Evolutionary conservation across 2,113 vertebrate genomes (phyloP).

Genomic region (Paradisaea rubra): DNA sequence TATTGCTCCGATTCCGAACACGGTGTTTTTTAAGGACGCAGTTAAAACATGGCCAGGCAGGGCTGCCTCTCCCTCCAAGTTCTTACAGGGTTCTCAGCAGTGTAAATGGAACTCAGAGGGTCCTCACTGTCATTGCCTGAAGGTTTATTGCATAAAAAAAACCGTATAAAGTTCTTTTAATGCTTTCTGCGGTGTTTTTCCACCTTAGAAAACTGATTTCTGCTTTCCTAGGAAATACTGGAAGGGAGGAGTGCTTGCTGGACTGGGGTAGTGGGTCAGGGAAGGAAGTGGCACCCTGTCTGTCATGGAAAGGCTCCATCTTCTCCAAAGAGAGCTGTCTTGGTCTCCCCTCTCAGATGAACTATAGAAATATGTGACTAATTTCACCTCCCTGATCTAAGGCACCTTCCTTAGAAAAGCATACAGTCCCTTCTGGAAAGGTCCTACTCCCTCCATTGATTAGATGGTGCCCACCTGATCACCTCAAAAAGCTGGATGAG

Average conservation of each 20-base stretch:
- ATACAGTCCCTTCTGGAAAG: neutral
- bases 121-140: neutral
- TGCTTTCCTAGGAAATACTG: neutral
- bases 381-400: neutral
- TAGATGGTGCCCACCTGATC: neutral
- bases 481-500: neutral
- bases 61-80: neutral
- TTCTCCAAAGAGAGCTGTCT: neutral
- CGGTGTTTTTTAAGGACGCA: neutral
- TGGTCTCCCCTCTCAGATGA: neutral
- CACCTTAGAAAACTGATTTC: neutral
- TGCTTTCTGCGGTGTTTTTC: neutral
- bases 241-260: neutral
- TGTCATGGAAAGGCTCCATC: neutral
- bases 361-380: neutral
- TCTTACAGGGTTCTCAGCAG: neutral
- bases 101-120: neutral
- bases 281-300: neutral
- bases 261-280: neutral
- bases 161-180: neutral
- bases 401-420: neutral
- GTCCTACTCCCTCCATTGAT: neutral
- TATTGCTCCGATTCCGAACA: neutral
- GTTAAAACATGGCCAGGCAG: neutral
- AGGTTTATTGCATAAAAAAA: neutral